Evolutionary conservation across 2,113 vertebrate species (phyloP).

Genomic region (Elgaria multicarinata): DNA sequence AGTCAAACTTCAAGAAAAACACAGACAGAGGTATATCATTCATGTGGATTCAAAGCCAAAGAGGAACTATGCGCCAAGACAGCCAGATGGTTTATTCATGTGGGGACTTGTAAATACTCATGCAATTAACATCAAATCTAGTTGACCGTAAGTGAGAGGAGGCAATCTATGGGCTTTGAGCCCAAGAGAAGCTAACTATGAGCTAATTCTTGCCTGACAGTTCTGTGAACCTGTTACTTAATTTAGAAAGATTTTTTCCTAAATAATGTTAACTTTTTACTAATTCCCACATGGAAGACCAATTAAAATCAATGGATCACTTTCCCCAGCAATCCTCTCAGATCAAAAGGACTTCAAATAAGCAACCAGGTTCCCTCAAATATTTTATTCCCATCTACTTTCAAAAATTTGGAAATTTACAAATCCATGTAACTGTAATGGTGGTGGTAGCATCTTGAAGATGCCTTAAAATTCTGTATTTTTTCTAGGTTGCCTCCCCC

Average conservation of each 20-base stretch:
- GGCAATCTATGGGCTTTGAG: neutral
- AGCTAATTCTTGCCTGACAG: neutral
- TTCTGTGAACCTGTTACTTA: neutral
- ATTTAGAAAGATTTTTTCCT: neutral
- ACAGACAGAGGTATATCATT: neutral
- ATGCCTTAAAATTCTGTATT: neutral
- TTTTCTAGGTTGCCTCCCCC: too few relatives aligned
- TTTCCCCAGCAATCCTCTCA: neutral
- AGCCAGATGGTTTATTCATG: neutral
- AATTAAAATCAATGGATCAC: neutral
- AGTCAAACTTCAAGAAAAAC: neutral
- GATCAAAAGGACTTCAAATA: neutral
- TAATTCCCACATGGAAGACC: neutral
- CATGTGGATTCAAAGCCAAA: conserved; percentile 3
- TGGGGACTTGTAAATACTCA: neutral
- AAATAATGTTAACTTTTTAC: neutral
- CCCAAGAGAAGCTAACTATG: neutral
- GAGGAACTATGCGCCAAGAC: neutral
- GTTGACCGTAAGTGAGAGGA: neutral
- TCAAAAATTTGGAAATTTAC: neutral
- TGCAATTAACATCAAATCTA: conserved; percentile 3
- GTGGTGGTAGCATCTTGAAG: conserved; percentile 5
- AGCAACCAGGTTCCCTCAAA: neutral
- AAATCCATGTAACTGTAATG: neutral
- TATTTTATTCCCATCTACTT: neutral